A percentile compares a stretch with the other conserved stretches of the same genome.
Evolutionary conservation across 2,888 invertebrate species (phyloP).

Genomic region (Lomographa bimaculata): DNA sequence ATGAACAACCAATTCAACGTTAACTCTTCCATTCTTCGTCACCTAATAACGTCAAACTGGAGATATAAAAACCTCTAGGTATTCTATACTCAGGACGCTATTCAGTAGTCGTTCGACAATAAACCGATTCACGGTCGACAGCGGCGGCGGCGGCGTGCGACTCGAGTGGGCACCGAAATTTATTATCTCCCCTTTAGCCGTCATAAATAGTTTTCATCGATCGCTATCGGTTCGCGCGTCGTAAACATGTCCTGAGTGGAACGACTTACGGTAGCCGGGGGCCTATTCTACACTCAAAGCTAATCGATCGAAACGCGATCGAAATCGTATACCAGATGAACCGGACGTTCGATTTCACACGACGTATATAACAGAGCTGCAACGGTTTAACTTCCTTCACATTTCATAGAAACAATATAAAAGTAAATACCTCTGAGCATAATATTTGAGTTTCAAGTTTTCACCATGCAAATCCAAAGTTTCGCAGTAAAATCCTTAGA

Average conservation of each 20-base stretch:
- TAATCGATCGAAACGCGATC: slow-evolving; percentile 10
- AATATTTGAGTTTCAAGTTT: neutral
- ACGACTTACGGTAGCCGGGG: slow-evolving; percentile 18
- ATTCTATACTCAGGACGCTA: slow-evolving; percentile 16
- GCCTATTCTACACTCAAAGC: slow-evolving; percentile 13
- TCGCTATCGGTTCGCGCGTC: slow-evolving; percentile 30
- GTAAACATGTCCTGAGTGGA: slow-evolving; percentile 35
- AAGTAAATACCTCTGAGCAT: no score
- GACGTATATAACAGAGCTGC: neutral
- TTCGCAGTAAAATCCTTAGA: slow-evolving; percentile 8
- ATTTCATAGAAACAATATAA: no score
- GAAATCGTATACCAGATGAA: neutral
- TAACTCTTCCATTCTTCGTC: slow-evolving; percentile 27
- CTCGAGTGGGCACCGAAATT: slow-evolving; percentile 33
- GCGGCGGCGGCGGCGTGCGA: slow-evolving; percentile 26
- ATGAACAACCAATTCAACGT: slow-evolving; percentile 29
- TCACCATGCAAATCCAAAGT: slow-evolving; percentile 1
- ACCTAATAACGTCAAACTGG: slow-evolving; percentile 26
- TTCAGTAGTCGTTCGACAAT: slow-evolving; percentile 28
- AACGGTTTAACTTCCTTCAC: no score
- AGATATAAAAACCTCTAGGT: slow-evolving; percentile 12
- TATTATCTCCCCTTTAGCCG: slow-evolving; percentile 37
- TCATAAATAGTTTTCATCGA: slow-evolving; percentile 44
- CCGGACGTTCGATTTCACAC: slow-evolving; percentile 1
- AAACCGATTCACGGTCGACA: slow-evolving; percentile 26